Conservation (phyloP, 2,888 invertebrate genomes). For the Scaptomyza cyrtandrae region DNA sequence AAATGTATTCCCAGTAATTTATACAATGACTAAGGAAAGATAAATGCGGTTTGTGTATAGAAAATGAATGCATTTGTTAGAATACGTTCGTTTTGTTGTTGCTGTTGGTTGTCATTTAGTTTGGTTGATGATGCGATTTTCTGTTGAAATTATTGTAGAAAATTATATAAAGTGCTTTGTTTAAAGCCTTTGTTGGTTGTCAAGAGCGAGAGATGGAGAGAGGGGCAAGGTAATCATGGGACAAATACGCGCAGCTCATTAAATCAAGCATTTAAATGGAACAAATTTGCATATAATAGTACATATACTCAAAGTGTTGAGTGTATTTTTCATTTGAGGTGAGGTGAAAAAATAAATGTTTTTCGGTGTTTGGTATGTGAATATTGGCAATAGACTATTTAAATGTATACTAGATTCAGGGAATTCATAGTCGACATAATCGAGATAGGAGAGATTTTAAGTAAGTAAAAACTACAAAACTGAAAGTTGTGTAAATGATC, state of each 20-base stretch:
- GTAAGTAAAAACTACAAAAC: too few relatives aligned
- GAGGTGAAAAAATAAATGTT: neutral
- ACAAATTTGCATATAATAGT: conserved; percentile 33
- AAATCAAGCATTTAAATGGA: conserved; percentile 63
- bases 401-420: too few relatives aligned
- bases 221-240: conserved; percentile 18
- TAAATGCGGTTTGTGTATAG: conserved; percentile 15
- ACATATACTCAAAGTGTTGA: neutral
- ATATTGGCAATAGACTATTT: conserved; percentile 2
- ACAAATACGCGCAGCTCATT: conserved; percentile 41
- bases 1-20: conserved; percentile 44
- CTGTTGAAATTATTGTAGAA: conserved; percentile 56
- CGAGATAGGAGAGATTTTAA: too few relatives aligned
- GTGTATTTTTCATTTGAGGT: neutral
- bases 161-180: conserved; percentile 55
- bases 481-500: too few relatives aligned
- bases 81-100: conserved; percentile 13
- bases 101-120: conserved; percentile 15
- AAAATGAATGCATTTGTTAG: conserved; percentile 32
- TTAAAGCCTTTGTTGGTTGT: neutral
- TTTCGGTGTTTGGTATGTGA: neutral
- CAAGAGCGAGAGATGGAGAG: too few relatives aligned
- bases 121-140: conserved; percentile 63
- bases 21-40: conserved; percentile 36
- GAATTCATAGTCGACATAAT: too few relatives aligned